Evolutionary conservation across 1,140 invertebrate genomes (phyloP).

Genomic region (Melanaphis sacchari): DNA sequence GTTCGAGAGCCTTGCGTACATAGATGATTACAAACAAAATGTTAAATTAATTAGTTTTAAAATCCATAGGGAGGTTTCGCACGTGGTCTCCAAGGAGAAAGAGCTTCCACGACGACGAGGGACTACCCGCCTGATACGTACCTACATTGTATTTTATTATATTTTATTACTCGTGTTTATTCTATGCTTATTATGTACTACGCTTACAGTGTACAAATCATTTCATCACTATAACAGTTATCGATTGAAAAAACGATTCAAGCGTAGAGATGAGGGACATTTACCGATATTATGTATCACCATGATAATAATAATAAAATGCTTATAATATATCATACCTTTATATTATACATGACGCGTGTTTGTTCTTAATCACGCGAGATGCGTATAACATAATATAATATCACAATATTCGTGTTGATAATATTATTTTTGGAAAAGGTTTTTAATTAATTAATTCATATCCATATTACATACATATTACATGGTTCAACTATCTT

Average conservation of each 20-base stretch:
- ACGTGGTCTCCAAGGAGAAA: not conserved
- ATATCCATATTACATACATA: not conserved
- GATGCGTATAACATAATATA: not conserved
- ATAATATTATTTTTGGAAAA: not conserved
- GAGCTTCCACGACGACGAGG: not conserved
- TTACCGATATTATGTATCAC: not conserved
- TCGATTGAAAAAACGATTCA: not conserved
- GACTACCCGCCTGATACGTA: not conserved
- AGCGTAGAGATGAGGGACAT: not conserved
- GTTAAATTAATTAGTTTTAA: conserved; percentile 18
- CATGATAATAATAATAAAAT: no score
- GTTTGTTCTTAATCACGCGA: not conserved
- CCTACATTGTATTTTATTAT: not conserved
- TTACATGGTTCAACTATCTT: not conserved
- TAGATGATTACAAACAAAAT: not conserved
- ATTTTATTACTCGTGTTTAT: not conserved
- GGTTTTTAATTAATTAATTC: not conserved
- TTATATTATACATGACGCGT: not conserved
- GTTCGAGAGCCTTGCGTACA: no score
- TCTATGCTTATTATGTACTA: not conserved
- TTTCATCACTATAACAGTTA: not conserved
- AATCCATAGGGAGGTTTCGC: not conserved
- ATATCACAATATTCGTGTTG: not conserved
- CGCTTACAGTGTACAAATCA: not conserved
- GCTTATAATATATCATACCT: not conserved